Conservation (phyloP, 2,113 vertebrate genomes). For the Grallaria varia region DNA sequence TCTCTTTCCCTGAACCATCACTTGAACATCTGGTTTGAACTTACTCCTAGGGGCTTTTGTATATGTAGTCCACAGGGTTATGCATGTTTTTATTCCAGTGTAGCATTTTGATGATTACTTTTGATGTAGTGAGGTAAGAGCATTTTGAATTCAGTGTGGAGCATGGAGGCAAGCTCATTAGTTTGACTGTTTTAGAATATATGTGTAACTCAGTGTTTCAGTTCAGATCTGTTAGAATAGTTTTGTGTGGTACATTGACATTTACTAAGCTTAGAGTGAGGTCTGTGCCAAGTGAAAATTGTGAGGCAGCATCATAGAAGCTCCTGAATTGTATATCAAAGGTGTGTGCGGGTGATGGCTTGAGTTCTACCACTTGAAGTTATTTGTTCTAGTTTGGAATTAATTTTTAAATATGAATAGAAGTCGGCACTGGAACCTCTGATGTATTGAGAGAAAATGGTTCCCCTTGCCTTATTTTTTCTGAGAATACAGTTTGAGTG, state of each 20-base stretch:
- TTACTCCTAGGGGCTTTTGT: background rate
- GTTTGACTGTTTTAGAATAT: background rate
- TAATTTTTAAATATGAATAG: background rate
- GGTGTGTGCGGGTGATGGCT: background rate
- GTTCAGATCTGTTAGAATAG: background rate
- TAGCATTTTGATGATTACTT: background rate
- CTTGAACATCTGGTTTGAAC: background rate
- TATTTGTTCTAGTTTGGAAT: background rate
- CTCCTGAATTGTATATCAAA: background rate
- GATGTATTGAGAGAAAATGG: background rate
- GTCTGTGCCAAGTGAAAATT: background rate
- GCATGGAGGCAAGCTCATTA: background rate
- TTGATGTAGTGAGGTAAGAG: background rate
- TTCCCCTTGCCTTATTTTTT: background rate
- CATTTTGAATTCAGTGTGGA: background rate
- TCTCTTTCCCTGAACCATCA: background rate
- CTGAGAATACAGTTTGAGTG: background rate
- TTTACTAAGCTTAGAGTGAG: background rate
- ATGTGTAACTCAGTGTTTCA: background rate
- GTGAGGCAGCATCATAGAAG: background rate
- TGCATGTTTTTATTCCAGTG: background rate
- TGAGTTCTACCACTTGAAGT: background rate
- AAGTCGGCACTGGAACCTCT: background rate
- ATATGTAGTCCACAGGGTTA: background rate
- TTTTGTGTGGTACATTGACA: background rate